Evolutionary conservation across 2,797 vertebrate genomes (phyloP).

Genomic region (Tympanoctomys barrerae): DNA sequence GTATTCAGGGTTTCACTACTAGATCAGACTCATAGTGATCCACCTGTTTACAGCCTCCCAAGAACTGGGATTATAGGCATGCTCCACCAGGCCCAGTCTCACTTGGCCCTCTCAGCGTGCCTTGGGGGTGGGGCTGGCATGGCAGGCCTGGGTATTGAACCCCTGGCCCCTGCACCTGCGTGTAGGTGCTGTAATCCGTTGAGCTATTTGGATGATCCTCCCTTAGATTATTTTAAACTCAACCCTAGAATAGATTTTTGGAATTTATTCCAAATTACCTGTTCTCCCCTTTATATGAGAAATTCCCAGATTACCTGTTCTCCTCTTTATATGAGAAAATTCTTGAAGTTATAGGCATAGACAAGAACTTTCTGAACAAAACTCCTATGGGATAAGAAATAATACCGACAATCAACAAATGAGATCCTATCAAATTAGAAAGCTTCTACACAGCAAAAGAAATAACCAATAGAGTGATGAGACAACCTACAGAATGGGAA

Average conservation of each 20-base stretch:
- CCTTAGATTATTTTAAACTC: conserved; percentile 48
- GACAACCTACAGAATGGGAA: background rate
- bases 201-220: too few relatives aligned
- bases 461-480: background rate
- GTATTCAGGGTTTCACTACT: too few relatives aligned
- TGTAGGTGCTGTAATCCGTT: too few relatives aligned
- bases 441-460: background rate
- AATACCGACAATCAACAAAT: background rate
- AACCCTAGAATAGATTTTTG: conserved; percentile 49
- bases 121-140: too few relatives aligned
- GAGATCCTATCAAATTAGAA: background rate
- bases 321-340: background rate
- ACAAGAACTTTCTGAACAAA: background rate
- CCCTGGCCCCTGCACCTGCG: too few relatives aligned
- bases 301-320: background rate
- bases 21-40: too few relatives aligned
- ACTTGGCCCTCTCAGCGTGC: too few relatives aligned
- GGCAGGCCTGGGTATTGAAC: too few relatives aligned
- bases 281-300: background rate
- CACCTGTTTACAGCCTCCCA: too few relatives aligned
- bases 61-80: too few relatives aligned
- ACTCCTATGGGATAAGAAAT: background rate
- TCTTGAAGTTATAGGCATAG: background rate
- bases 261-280: background rate
- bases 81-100: too few relatives aligned